These are phyloP conservation scores for Chondrilla cf. caribensis DNA, from an alignment of 37 sponge, comb jelly and placozoan species.

Conservation along the genomic window DNA sequence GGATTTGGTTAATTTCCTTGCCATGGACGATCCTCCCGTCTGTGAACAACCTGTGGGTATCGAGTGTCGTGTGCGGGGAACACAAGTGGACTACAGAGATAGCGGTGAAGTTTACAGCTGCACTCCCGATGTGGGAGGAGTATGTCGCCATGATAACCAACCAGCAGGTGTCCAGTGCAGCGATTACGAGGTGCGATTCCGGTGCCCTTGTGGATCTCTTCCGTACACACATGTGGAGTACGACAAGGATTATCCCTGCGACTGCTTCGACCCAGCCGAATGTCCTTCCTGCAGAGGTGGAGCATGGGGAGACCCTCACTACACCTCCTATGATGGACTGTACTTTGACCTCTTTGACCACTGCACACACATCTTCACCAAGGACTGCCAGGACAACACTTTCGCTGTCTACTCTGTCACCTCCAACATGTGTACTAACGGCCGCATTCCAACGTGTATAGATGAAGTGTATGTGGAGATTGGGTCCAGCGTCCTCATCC, in stretches of 20 bases:
- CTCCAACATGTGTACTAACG: neutral
- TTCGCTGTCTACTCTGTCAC: neutral
- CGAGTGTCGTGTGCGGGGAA: too few relatives aligned
- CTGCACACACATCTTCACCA: neutral
- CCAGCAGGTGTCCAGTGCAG: slow-evolving; percentile 24
- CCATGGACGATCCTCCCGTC: too few relatives aligned
- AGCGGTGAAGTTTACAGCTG: too few relatives aligned
- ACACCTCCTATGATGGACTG: slow-evolving; percentile 11
- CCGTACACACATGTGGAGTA: too few relatives aligned
- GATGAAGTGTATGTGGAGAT: neutral
- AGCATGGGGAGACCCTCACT: slow-evolving; percentile 20
- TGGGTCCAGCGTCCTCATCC: neutral
- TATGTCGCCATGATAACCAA: too few relatives aligned
- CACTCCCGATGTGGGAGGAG: too few relatives aligned
- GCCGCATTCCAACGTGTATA: neutral
- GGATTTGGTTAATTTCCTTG: too few relatives aligned
- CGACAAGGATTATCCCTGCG: too few relatives aligned
- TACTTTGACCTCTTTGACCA: neutral
- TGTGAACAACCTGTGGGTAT: too few relatives aligned
- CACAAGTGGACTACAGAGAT: too few relatives aligned
- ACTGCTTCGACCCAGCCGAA: too few relatives aligned
- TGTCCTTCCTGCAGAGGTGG: neutral
- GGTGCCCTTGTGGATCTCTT: neutral
- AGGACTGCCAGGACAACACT: neutral
- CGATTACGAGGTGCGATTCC: neutral